Evolutionary conservation across 2,888 invertebrate genomes (phyloP).

Genomic region (Luperina nickerlii): DNA sequence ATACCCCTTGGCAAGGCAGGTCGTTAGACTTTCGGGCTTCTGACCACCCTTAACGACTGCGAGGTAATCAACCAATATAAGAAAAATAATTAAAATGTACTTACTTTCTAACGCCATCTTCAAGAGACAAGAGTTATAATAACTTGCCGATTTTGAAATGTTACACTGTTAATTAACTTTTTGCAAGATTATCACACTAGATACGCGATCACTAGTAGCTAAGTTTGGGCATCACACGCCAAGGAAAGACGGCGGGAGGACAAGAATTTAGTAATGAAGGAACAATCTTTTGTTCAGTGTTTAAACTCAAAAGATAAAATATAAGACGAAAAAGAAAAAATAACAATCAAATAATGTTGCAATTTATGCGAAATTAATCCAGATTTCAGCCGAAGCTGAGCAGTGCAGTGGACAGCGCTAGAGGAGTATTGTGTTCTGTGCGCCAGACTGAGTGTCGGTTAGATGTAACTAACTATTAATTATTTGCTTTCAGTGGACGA

Average conservation of each 20-base stretch:
- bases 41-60: not conserved
- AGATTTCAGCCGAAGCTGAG: too few relatives aligned
- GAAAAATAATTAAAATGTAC: not conserved
- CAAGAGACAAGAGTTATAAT: not conserved
- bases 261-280: too few relatives aligned
- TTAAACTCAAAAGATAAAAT: not conserved
- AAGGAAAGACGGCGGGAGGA: not conserved
- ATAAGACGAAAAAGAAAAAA: not conserved
- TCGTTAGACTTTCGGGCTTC: too few relatives aligned
- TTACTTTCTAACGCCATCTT: slow-evolving; percentile 10
- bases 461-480: not conserved
- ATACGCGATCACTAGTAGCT: not conserved
- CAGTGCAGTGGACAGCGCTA: not conserved
- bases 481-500: not conserved
- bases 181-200: not conserved
- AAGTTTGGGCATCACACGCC: not conserved
- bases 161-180: not conserved
- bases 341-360: too few relatives aligned
- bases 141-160: not conserved
- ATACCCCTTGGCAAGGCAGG: not conserved
- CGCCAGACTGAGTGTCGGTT: not conserved
- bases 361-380: not conserved
- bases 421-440: too few relatives aligned
- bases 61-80: too few relatives aligned
- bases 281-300: not conserved